Evolutionary conservation across 2,888 invertebrate species (phyloP), one percentile per base, ranked within the genome.

Genomic region (Cinara cedri): DNA sequence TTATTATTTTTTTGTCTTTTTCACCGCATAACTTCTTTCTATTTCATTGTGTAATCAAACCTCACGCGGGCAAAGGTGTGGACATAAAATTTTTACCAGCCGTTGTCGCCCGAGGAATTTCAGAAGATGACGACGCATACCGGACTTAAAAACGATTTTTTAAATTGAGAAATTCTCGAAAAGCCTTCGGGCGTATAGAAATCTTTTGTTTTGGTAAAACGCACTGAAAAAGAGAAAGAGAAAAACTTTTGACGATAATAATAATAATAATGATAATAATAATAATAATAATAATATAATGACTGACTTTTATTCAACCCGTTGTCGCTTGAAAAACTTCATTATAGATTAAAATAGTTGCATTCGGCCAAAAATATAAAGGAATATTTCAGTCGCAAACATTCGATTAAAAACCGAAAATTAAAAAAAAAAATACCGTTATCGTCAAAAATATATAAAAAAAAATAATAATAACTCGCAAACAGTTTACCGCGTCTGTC

Each of bases 161-260:
- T 62, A 62, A 51, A 62, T 74, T 34, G 72, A 62, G 49, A 62
- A 74, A 74, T 74, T 63, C 72, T 63, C 51, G 16, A 34, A 14
- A 42, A 63, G 51, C 72, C 72, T 60, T 72, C 57, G 72, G 13
- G 34, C 6, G 34, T 62, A 46, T 49, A 34, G 62, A 74, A 63
- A 74, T 63, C 72, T 51, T 62, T 74, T 74, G 72, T 74, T 63
- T 74, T 34, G 72, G 26, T 26, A 72, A 49, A 46, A 72, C 57
- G 60, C 42, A 14, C 11, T 1, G 44, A 44, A 42, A 42, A 70
- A 55, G 8, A 21, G 54, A n/a, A 60, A 46, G 44, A n/a, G 72
- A 42, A 72, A 60, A 72, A 72, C 60, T 60, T 60, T 60, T 44
- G 72, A 71, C n/a, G n/a, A n/a, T n/a, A n/a, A n/a, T n/a, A n/a